Evolutionary conservation across 2,797 vertebrate species (phyloP).

Genomic region (Phalanger gymnotis): DNA sequence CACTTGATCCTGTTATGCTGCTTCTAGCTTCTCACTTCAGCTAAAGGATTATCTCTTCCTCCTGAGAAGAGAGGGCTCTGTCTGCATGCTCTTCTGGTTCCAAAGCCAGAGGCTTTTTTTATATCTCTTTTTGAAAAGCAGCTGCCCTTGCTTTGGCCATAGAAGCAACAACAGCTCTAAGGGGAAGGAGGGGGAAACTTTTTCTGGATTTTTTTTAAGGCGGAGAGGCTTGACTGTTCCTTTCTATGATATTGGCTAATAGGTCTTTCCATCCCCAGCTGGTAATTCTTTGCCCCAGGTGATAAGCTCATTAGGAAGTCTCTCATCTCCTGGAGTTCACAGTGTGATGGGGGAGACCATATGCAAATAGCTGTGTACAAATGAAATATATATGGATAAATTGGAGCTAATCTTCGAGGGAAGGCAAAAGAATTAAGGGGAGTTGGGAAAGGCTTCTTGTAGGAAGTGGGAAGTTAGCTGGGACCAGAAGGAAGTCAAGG

Average conservation of each 20-base stretch:
- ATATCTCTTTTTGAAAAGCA: background rate
- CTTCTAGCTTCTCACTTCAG: background rate
- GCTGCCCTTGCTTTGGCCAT: background rate
- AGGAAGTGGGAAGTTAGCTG: background rate
- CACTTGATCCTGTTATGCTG: background rate
- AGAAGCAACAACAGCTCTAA: background rate
- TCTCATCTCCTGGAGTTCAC: background rate
- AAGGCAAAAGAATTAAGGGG: background rate
- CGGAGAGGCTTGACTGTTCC: background rate
- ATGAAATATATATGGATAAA: background rate
- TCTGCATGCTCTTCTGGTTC: background rate
- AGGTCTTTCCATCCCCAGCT: background rate
- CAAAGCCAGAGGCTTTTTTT: background rate
- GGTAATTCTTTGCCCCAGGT: background rate
- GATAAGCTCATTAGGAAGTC: background rate
- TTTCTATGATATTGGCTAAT: background rate
- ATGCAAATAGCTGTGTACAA: background rate
- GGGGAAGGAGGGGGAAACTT: background rate
- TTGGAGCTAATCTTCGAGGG: background rate
- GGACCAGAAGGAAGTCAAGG: background rate
- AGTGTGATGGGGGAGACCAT: background rate
- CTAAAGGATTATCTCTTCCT: background rate
- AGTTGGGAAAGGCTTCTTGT: background rate
- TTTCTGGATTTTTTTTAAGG: background rate
- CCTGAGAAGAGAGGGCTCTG: background rate